Evolutionary conservation across 53 echinoderm and acorn worm genomes (phyloP).

Genomic region (Echinometra lucunter): DNA sequence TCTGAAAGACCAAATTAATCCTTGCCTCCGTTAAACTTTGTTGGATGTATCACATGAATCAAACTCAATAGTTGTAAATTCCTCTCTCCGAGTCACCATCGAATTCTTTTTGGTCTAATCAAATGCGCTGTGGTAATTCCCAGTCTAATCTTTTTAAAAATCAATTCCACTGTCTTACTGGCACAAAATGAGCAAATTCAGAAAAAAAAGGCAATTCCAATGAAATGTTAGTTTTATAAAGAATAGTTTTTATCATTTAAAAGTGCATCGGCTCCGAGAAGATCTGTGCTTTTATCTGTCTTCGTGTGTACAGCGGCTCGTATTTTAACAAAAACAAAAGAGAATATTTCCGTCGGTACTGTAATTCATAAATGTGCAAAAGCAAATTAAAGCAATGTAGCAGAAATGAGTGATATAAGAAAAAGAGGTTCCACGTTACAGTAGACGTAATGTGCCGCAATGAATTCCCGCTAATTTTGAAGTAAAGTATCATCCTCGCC

Average conservation of each 20-base stretch:
- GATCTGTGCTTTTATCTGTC: neutral
- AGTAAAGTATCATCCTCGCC: neutral
- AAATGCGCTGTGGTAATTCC: neutral
- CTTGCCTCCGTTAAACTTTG: neutral
- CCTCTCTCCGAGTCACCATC: neutral
- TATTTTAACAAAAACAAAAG: neutral
- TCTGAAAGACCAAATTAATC: neutral
- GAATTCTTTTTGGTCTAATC: neutral
- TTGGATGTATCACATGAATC: neutral
- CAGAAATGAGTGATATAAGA: neutral
- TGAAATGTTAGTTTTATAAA: neutral
- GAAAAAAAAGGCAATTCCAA: neutral
- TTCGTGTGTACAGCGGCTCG: neutral
- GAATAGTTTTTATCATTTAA: neutral
- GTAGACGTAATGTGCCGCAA: neutral
- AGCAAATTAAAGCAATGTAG: too few species aligned
- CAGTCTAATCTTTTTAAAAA: neutral
- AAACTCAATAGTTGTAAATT: neutral
- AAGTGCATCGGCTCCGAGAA: neutral
- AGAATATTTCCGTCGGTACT: too few species aligned
- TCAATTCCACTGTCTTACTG: neutral
- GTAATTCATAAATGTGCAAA: too few species aligned
- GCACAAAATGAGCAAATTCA: neutral
- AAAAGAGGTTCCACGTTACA: neutral
- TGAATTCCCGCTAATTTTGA: neutral